Evolutionary conservation across 30 jellyfish, hydroid and myxozoan species (phyloP).

Genomic region (Turritopsis rubra): DNA sequence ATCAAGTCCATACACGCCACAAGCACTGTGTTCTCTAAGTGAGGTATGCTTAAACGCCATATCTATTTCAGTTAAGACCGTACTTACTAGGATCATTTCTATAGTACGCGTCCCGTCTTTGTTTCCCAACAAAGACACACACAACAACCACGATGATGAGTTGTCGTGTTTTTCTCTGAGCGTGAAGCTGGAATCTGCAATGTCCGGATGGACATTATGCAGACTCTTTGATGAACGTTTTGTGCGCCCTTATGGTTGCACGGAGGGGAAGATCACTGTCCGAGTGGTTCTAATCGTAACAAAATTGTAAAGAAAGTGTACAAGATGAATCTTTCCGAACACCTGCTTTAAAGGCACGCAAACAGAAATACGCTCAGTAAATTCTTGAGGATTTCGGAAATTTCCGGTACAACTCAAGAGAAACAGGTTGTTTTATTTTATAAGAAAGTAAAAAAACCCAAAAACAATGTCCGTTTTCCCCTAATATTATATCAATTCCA

Average conservation of each 20-base stretch:
- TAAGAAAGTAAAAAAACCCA: too few species aligned
- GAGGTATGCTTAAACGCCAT: background rate
- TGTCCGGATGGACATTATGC: background rate
- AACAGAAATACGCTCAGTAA: too few species aligned
- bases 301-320: background rate
- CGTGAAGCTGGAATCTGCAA: background rate
- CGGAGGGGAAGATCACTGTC: background rate
- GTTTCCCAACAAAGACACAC: background rate
- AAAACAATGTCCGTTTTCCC: too few species aligned
- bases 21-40: background rate
- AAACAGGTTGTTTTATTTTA: too few species aligned
- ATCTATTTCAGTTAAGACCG: background rate
- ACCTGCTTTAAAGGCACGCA: too few species aligned
- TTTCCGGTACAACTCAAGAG: too few species aligned
- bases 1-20: background rate
- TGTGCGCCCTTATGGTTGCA: background rate
- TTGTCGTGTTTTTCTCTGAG: background rate
- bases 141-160: background rate
- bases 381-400: too few species aligned
- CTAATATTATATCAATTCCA: too few species aligned
- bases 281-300: background rate
- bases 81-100: background rate
- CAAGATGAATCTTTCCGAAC: background rate
- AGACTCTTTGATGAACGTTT: background rate
- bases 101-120: background rate